Percentiles rank a stretch among this genome's conserved stretches.
These are phyloP conservation scores for Didymodactylos carnosus DNA, from an alignment of 2,888 invertebrate genomes.

Conservation along the genomic window DNA sequence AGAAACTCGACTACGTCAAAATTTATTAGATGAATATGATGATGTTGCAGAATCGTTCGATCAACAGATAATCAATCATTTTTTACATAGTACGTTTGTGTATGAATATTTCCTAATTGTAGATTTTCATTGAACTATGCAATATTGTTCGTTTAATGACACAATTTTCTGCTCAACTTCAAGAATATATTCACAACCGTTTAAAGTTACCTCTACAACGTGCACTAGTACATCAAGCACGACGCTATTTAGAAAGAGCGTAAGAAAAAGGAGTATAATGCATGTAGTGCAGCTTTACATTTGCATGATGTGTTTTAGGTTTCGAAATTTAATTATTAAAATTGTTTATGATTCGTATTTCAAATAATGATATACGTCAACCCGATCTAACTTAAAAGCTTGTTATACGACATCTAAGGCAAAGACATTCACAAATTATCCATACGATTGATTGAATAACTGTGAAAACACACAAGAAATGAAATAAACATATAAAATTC, in stretches of 20 bases:
- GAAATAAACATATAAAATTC: no score
- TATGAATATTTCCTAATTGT: neutral
- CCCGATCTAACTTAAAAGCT: neutral
- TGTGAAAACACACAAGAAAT: neutral
- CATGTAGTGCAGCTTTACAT: no score
- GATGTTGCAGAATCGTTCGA: neutral
- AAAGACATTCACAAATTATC: neutral
- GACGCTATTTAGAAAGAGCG: neutral
- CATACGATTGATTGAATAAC: neutral
- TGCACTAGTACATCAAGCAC: neutral
- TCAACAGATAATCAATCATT: neutral
- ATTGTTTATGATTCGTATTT: neutral
- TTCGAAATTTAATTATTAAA: neutral
- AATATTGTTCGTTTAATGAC: neutral
- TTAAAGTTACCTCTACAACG: neutral
- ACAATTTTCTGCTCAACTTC: neutral
- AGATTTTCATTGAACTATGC: neutral
- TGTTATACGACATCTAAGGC: neutral
- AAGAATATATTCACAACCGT: neutral
- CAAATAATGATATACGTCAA: neutral
- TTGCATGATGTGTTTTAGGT: neutral
- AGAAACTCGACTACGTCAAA: no score
- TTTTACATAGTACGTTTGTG: neutral
- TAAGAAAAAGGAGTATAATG: no score
- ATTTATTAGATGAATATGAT: neutral